Evolutionary conservation across 2,797 vertebrate genomes (phyloP), one percentile per base, ranked within the genome.

Genomic region (Rhynchotus rufescens): DNA sequence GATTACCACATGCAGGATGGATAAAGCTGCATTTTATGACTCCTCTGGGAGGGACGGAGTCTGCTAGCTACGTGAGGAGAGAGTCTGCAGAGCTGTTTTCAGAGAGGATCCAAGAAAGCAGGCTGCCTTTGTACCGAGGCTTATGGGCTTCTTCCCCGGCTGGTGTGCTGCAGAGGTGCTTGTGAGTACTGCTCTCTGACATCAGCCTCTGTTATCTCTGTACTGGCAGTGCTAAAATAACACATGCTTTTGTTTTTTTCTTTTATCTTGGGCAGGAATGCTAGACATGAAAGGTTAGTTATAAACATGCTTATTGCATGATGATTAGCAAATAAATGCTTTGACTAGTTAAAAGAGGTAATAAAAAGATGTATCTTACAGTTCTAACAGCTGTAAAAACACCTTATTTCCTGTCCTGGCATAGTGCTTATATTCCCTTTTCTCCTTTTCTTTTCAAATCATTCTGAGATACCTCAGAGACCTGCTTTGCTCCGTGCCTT

Each of bases 1-100:
- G 91, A 94, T 96, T 94, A 84, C 89, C 2, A n/a, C 89, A 34
- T 59, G 72, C 67, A 49, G 62, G 40, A 59, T 89, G 89, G 93
- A 92, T 94, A 93, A 95, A 94, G 91, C 92, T 88, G 92, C 77
- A 49, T 95, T 95, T 97, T 92, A 85, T 20, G 80, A 68, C 51
- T 89, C 82, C 94, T 93, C 60, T 4, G 22, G 60, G 82, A 74
- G 78, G 85, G 78, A 87, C 51, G 16, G 92, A 83, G 72, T 38
- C 83, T 96, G 56, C 86, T 93, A 0, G 1, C 89, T 83, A 32
- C 10, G 5, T 8, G 68, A 86, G 93, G 90, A 73, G 83, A 81
- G 72, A 74, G 75, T 79, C 82, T 84, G 66, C 88, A 78, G 86
- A 88, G 66, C 59, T 83, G 78, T 52, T 74, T 1, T 40, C 84